These are phyloP conservation scores for Thelaira solivaga DNA, from an alignment of 2,888 invertebrate genomes.

Conservation along the genomic window DNA sequence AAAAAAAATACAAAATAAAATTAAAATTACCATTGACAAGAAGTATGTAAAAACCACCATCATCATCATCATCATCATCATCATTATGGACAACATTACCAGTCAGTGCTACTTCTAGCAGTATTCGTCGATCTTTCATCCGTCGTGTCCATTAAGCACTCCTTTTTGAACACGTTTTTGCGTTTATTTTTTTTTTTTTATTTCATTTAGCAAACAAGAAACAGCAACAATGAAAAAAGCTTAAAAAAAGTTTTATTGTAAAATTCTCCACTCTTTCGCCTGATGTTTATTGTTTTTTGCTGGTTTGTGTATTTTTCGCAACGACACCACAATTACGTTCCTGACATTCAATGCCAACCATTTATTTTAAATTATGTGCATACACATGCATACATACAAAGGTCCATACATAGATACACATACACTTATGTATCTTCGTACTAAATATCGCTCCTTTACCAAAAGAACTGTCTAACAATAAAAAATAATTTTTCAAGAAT, in stretches of 20 bases:
- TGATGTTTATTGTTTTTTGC: conserved; percentile 32
- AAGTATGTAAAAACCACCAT: conserved; percentile 33
- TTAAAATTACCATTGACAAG: conserved; percentile 40
- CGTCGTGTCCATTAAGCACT: conserved; percentile 44
- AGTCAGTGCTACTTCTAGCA: conserved; percentile 19
- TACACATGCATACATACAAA: background rate
- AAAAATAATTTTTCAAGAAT: too few species aligned
- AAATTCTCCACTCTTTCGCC: conserved; percentile 40
- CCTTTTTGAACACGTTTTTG: conserved; percentile 42
- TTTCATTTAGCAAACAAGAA: conserved; percentile 18
- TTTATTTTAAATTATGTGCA: conserved; percentile 52
- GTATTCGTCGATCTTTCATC: conserved; percentile 8
- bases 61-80: background rate
- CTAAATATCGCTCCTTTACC: too few species aligned
- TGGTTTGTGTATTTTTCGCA: conserved; percentile 44
- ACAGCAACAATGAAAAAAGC: conserved; percentile 16
- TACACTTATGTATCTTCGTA: background rate
- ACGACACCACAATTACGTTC: conserved; percentile 64
- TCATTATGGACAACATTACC: conserved; percentile 1
- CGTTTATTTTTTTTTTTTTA: conserved; percentile 2
- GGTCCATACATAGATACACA: background rate
- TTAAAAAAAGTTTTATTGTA: conserved; percentile 36
- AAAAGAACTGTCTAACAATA: too few species aligned
- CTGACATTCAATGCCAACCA: conserved; percentile 64
- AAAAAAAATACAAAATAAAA: conserved; percentile 33